Percentiles rank a stretch among this genome's conserved stretches.
phyloP scores from a whole-genome alignment of 2,113 vertebrate genomes.

The Acinonyx jubatus region DNA sequence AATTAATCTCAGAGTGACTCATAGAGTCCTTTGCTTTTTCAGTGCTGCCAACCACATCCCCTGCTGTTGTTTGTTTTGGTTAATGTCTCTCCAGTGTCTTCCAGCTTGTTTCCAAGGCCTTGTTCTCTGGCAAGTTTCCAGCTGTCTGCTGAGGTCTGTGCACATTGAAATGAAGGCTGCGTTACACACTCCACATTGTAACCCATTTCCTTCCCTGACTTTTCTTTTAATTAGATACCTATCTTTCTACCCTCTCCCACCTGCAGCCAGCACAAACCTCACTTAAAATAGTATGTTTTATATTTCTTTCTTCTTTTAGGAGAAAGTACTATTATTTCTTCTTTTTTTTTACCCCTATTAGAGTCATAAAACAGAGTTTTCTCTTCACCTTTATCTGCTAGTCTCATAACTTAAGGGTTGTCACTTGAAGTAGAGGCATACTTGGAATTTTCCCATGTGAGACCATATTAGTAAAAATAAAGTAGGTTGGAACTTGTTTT shows the following conservation, averaged over 20 bases:
- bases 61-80: conserved; percentile 67
- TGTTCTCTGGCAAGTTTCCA: conserved; percentile 61
- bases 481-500: not conserved
- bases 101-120: conserved; percentile 67
- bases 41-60: conserved; percentile 59
- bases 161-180: conserved; percentile 39
- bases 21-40: conserved; percentile 62
- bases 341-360: not conserved
- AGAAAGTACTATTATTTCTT: not conserved
- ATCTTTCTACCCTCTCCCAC: not conserved
- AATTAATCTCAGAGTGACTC: conserved; percentile 61
- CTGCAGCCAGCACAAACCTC: conserved; percentile 15
- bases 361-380: not conserved
- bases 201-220: conserved; percentile 14
- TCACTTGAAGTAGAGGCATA: conserved; percentile 8
- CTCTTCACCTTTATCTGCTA: conserved; percentile 2
- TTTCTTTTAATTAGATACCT: conserved; percentile 47
- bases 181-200: conserved; percentile 16
- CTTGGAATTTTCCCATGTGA: conserved; percentile 6
- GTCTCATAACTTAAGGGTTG: not conserved
- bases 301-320: conserved; percentile 25
- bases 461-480: conserved; percentile 5
- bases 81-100: conserved; percentile 65
- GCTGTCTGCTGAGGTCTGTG: conserved; percentile 59
- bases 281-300: conserved; percentile 37